Conservation (phyloP, 2,113 vertebrate species). For the Psittacara wagleri region DNA sequence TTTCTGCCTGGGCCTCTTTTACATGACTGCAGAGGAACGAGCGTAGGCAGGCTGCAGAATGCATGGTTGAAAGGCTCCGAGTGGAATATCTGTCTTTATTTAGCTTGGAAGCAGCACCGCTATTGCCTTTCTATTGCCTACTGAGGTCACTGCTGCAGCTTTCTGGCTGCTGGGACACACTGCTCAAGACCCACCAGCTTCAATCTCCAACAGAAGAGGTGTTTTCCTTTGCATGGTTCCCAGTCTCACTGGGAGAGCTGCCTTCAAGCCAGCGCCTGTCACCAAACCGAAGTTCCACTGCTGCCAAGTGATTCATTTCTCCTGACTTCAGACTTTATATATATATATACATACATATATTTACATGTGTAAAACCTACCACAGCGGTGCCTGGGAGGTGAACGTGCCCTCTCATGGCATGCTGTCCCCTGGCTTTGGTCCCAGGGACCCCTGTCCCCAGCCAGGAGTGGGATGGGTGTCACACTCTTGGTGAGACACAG, state of each 20-base stretch:
- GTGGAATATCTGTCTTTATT: neutral
- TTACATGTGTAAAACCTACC: neutral
- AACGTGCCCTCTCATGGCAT: neutral
- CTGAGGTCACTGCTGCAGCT: neutral
- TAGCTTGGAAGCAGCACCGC: neutral
- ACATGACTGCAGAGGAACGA: neutral
- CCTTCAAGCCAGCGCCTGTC: neutral
- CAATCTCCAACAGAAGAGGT: neutral
- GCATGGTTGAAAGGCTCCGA: neutral
- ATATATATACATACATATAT: neutral
- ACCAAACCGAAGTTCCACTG: neutral
- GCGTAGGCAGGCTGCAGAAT: neutral
- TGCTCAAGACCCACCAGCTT: neutral
- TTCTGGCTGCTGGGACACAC: neutral
- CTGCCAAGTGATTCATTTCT: constrained; percentile 3
- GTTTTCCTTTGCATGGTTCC: neutral
- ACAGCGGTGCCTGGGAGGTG: neutral
- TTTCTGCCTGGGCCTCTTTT: neutral
- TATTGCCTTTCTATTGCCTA: neutral
- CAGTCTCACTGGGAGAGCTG: neutral
- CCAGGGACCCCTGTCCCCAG: neutral
- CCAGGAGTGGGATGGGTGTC: neutral
- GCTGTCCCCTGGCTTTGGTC: neutral
- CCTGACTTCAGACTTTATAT: neutral
- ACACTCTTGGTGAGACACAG: neutral